Percentiles rank a stretch among this genome's conserved stretches.
phyloP scores from a whole-genome alignment of 2,113 vertebrate genomes.

The Psilopsiagon aurifrons region DNA sequence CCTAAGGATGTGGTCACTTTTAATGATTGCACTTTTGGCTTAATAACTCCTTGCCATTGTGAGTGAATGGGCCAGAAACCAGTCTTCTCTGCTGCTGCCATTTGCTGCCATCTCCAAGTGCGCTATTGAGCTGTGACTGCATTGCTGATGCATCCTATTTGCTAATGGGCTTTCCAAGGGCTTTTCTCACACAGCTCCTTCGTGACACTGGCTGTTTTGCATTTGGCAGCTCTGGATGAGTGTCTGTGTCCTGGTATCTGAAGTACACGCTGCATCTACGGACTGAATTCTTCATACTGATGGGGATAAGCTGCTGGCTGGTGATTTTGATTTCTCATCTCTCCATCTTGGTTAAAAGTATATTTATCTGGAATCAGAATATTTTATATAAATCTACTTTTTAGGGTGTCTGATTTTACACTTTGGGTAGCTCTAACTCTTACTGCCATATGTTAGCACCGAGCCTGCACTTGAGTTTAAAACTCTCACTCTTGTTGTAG shows the following conservation, averaged over 20 bases:
- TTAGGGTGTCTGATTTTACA: slow-evolving; percentile 4
- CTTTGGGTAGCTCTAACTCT: background rate
- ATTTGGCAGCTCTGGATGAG: background rate
- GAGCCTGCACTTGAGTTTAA: background rate
- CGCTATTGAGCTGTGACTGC: background rate
- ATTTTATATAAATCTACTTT: slow-evolving; percentile 4
- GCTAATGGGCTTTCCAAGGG: background rate
- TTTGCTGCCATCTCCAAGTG: background rate
- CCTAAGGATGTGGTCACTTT: background rate
- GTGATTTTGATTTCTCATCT: background rate
- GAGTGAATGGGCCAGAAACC: background rate
- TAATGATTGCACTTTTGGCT: background rate
- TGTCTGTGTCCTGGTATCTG: background rate
- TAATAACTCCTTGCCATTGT: background rate
- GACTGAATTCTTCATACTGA: background rate
- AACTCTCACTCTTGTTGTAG: background rate
- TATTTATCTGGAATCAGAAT: background rate
- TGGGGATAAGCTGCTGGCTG: background rate
- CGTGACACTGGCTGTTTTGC: rapidly evolving
- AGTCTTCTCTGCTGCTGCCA: background rate
- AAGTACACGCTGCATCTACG: background rate
- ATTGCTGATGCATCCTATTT: background rate
- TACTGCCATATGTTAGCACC: background rate
- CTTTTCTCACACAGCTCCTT: background rate
- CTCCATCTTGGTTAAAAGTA: background rate